Base-by-base conservation (phyloP, 53 echinoderm and acorn worm species). In the Paelopatides confundens region DNA sequence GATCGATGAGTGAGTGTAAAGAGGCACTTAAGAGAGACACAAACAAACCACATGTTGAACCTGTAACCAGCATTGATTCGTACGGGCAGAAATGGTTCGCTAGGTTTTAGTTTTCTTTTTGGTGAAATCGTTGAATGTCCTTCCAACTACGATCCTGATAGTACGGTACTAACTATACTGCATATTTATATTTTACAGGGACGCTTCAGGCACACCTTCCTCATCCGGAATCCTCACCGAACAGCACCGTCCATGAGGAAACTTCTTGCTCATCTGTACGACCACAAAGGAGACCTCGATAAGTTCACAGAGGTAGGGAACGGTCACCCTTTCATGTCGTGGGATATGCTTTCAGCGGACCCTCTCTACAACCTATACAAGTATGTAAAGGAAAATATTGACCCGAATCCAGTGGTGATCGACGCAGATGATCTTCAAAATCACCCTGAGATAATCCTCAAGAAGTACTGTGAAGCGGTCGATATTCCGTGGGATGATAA, bases 381-480 rank as follows among this genome's bases (percentile, higher is more conserved):
- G 31, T 79, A 79, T 31, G 79, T 79, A 7, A 79, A 53, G 31
- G 50, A n/a, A 10, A 79, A 79, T 28, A 29, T 79, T 9, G 52
- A 79, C 9, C 79, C 79, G 52, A 51, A 79, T 17, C 52, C 79
- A 31, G 53, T 79, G 3, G 31, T 79, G 4, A 54, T 79, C 29
- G 79, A 79, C 33, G 79, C 79, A 8, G 79, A 79, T 31, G 79
- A 79, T 15, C 51, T 79, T 17, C 79, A 48, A 31, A 50, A 52
- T 9, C 14, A 49, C 34, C 47, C 58, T 17, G 58, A 24, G 17
- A 21, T 58, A 58, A 58, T 58, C 18, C 58, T 58, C 58, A 58
- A 58, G 52, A 79, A 79, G 28, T 79, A 79, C 29, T 79, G 79
- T 33, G 52, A 79, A 18, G 54, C 31, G 2, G 53, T 79, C 29